Base-by-base conservation (phyloP, 2,888 invertebrate species). In the Drosophila flavopinicola region DNA sequence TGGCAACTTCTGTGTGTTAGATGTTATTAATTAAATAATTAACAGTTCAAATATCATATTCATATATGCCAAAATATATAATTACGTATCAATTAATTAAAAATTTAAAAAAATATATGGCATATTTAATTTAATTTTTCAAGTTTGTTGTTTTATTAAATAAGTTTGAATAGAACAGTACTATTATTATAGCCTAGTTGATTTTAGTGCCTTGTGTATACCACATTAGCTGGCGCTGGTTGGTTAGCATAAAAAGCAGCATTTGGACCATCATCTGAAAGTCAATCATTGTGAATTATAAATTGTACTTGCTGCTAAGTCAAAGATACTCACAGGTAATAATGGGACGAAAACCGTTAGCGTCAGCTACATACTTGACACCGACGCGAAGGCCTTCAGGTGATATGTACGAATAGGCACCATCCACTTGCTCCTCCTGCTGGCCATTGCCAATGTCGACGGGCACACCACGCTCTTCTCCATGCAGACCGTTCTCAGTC, bases 401-500 rank as follows among this genome's bases (percentile, higher is more conserved):
- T 0, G 89, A 78, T 7, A 90, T 78, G 38, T 75, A 90, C 0
- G 88, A 83, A 48, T 89, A 90, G n/a, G 88, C 84, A 1, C 90
- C 90, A 42, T 87, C 83, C 9, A 90, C 89, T 37, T 78, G 79
- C 17, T 80, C 75, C 48, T 79, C 72, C 42, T 88, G 86, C 15
- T 73, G 41, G 0, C 74, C 70, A 5, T 76, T 79, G 15, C 68
- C 69, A 32, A 60, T 67, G 29, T 74, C 51, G 1, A 75, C 53
- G 1, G 88, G 79, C 1, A 66, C 54, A 5, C 87, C 89, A 24
- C 67, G 79, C 57, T 90, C 90, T 57, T 89, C 88, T 0, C 66
- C 89, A 13, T 88, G 85, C 17, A 90, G 87, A 5, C 90, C 90
- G 25, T 90, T 90, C 49, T 90, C 90, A 1, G 90, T 90, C 64